A percentile compares a stretch with the other conserved stretches of the same genome.
Evolutionary conservation across 2,797 vertebrate species (phyloP).

Genomic region (Bothrops alternatus): DNA sequence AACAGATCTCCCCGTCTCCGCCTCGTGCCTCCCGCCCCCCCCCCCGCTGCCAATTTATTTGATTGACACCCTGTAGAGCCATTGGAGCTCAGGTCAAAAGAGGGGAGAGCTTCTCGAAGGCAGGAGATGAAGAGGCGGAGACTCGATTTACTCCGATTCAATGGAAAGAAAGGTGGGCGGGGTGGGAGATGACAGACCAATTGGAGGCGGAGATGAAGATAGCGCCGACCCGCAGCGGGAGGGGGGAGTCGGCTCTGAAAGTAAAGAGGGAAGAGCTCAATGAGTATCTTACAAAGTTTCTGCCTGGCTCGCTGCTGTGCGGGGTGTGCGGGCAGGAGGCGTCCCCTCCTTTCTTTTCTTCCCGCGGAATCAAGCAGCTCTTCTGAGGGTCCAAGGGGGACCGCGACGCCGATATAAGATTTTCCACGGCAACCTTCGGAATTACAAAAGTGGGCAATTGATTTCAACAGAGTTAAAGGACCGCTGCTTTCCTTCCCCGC

Average conservation of each 20-base stretch:
- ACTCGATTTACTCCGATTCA: not conserved
- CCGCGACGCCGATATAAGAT: no score
- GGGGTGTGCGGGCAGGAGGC: not conserved
- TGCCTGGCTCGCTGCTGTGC: not conserved
- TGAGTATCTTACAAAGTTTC: conserved; percentile 49
- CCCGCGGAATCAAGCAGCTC: not conserved
- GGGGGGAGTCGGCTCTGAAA: not conserved
- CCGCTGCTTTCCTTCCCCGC: no score
- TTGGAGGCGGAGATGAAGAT: not conserved
- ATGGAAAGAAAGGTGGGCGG: not conserved
- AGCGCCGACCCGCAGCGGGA: not conserved
- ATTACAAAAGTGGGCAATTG: not conserved
- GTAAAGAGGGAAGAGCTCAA: conserved; percentile 49
- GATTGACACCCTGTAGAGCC: not conserved
- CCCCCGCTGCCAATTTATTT: not conserved
- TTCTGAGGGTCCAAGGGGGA: not conserved
- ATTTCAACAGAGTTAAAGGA: not conserved
- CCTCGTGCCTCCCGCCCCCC: not conserved
- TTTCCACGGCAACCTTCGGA: not conserved
- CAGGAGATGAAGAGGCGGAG: not conserved
- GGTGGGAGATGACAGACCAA: not conserved
- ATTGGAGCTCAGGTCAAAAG: not conserved
- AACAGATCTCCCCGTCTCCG: not conserved
- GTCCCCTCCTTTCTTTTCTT: not conserved
- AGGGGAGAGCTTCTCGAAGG: not conserved